Evolutionary conservation across 1,140 invertebrate genomes (phyloP).

Genomic region (Brachionus koreanus): DNA sequence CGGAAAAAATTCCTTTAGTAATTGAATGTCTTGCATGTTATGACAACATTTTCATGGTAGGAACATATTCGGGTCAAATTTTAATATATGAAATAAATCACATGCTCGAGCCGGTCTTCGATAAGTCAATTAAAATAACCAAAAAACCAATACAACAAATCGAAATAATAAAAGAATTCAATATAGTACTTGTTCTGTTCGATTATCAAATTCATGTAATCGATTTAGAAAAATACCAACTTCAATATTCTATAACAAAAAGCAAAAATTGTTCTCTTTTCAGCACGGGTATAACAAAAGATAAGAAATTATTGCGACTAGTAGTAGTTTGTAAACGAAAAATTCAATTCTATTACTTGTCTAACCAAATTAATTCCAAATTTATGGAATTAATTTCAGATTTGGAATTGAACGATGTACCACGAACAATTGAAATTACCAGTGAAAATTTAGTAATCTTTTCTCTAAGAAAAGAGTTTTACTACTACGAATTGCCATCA

Average conservation of each 20-base stretch:
- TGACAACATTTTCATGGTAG: constrained; percentile 36
- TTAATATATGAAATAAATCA: constrained; percentile 32
- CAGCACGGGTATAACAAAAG: constrained; percentile 10
- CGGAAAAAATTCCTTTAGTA: background rate
- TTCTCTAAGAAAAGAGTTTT: constrained; percentile 39
- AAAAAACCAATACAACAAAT: constrained; percentile 41
- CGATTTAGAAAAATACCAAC: constrained; percentile 35
- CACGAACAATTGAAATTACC: constrained; percentile 15
- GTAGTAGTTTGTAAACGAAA: background rate
- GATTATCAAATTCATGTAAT: constrained; percentile 28
- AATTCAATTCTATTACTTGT: constrained; percentile 36
- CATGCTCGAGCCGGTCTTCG: background rate
- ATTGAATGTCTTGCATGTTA: constrained; percentile 39
- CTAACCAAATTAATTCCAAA: constrained; percentile 23
- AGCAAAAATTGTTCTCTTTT: constrained; percentile 29
- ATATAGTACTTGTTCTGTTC: constrained; percentile 21
- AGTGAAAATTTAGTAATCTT: constrained; percentile 28
- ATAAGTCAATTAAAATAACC: constrained; percentile 34
- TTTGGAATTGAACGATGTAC: constrained; percentile 21
- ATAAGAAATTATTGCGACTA: constrained; percentile 20
- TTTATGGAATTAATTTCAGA: constrained; percentile 42
- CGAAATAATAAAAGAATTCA: constrained; percentile 20
- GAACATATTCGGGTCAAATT: constrained; percentile 12
- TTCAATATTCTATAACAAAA: constrained; percentile 21
- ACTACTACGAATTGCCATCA: constrained; percentile 31